These are phyloP conservation scores for Amphipyra berbera DNA, from an alignment of 2,888 invertebrate genomes.

Conservation along the genomic window DNA sequence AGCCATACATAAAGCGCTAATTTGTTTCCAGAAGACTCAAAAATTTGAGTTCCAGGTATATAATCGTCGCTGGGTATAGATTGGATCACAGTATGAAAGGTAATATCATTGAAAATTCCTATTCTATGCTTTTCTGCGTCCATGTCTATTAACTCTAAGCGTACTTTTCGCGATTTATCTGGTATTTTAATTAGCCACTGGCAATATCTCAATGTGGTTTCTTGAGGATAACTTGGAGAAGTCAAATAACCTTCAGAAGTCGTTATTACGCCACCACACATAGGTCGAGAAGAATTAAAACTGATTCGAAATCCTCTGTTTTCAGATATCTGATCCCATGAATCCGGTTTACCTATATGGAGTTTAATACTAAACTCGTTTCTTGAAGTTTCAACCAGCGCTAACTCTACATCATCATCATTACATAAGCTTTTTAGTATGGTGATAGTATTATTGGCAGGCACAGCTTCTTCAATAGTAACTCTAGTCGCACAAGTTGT, in stretches of 20 bases:
- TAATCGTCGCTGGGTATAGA: conserved; percentile 63
- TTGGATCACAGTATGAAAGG: conserved; percentile 79
- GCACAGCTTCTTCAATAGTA: conserved; percentile 74
- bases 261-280: conserved; percentile 92
- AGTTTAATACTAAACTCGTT: conserved; percentile 77
- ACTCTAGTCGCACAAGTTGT: conserved; percentile 76
- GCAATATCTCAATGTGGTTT: conserved; percentile 75
- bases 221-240: conserved; percentile 92
- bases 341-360: conserved; percentile 70
- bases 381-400: conserved; percentile 70
- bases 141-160: conserved; percentile 89
- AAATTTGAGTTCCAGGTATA: conserved; percentile 49
- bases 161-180: conserved; percentile 76
- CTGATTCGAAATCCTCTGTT: conserved; percentile 90
- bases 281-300: conserved; percentile 88
- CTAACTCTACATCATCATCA: conserved; percentile 50
- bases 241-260: conserved; percentile 92
- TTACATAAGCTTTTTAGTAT: conserved; percentile 73
- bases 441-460: conserved; percentile 69
- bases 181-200: conserved; percentile 79
- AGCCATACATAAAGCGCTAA: conserved; percentile 91
- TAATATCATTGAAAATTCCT: conserved; percentile 89
- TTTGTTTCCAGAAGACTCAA: conserved; percentile 91
- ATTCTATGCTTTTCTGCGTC: conserved; percentile 71
- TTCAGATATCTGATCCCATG: conserved; percentile 70